Conservation (phyloP, 2,888 invertebrate species). For the Nowickia ferox region DNA sequence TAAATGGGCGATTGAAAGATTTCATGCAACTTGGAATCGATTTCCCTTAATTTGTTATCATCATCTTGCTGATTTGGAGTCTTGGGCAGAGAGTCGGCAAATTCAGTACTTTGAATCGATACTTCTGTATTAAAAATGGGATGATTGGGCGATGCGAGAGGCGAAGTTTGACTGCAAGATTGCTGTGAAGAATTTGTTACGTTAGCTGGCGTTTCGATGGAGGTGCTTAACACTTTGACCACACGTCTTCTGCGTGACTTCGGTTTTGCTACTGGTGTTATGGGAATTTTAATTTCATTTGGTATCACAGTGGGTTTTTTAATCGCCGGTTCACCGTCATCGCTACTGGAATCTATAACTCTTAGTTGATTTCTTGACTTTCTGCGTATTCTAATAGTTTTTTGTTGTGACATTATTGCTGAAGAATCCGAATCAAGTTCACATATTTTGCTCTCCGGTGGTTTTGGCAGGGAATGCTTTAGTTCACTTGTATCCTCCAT, state of each 20-base stretch:
- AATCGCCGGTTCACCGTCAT: conserved; percentile 3
- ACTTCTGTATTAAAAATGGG: conserved; percentile 73
- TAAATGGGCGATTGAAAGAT: conserved; percentile 75
- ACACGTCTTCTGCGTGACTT: conserved; percentile 44
- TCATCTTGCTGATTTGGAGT: conserved; percentile 72
- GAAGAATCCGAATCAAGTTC: conserved; percentile 19
- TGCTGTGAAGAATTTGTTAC: background rate
- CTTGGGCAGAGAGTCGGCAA: conserved; percentile 38
- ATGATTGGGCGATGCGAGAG: conserved; percentile 68
- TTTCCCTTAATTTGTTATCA: conserved; percentile 74
- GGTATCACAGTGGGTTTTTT: conserved; percentile 38
- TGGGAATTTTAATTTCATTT: background rate
- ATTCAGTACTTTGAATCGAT: conserved; percentile 14
- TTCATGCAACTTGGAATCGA: conserved; percentile 74
- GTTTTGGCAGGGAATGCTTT: background rate
- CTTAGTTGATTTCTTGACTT: conserved; percentile 38
- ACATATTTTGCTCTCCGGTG: too few species aligned
- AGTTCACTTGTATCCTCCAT: background rate
- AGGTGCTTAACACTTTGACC: conserved; percentile 60
- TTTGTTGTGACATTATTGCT: background rate
- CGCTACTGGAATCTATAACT: conserved; percentile 17
- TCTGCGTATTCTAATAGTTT: conserved; percentile 8
- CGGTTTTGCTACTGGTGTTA: background rate
- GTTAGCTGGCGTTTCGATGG: conserved; percentile 21
- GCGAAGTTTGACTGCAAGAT: background rate